Conservation (phyloP, 2,888 invertebrate genomes). For the Ellobium chinense region DNA sequence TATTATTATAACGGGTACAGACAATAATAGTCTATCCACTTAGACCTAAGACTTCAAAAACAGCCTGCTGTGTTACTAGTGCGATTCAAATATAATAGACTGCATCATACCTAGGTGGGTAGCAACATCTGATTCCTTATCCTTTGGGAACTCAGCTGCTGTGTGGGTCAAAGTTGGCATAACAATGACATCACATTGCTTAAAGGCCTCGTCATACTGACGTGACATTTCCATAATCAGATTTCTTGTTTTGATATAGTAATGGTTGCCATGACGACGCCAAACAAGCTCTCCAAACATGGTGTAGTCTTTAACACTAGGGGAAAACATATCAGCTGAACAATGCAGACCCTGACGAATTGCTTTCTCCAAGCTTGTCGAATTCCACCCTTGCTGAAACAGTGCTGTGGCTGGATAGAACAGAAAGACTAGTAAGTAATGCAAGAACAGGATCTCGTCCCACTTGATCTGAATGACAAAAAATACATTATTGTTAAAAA, state of each 20-base stretch:
- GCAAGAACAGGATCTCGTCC: too few species aligned
- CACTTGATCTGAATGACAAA: too few species aligned
- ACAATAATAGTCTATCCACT: too few species aligned
- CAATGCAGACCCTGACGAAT: not conserved
- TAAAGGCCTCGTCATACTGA: constrained; percentile 59
- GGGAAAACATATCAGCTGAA: not conserved
- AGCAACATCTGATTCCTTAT: not conserved
- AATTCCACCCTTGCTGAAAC: not conserved
- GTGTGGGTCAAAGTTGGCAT: constrained; percentile 63
- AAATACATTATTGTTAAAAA: too few species aligned
- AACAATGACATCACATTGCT: constrained; percentile 62
- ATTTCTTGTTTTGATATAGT: constrained; percentile 59
- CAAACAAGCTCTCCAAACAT: constrained; percentile 53
- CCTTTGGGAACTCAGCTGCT: constrained; percentile 48
- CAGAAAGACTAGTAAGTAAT: too few species aligned
- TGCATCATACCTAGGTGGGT: not conserved
- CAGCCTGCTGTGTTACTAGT: too few species aligned
- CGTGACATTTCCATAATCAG: constrained; percentile 46
- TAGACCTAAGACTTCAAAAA: too few species aligned
- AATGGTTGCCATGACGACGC: constrained; percentile 55
- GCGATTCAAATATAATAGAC: too few species aligned
- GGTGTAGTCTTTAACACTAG: constrained; percentile 47
- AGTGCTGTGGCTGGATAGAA: not conserved
- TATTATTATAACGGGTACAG: too few species aligned
- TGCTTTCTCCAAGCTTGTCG: constrained; percentile 6